phyloP scores from a whole-genome alignment of 2,888 invertebrate genomes.

The Xanthorhoe spadicearia region DNA sequence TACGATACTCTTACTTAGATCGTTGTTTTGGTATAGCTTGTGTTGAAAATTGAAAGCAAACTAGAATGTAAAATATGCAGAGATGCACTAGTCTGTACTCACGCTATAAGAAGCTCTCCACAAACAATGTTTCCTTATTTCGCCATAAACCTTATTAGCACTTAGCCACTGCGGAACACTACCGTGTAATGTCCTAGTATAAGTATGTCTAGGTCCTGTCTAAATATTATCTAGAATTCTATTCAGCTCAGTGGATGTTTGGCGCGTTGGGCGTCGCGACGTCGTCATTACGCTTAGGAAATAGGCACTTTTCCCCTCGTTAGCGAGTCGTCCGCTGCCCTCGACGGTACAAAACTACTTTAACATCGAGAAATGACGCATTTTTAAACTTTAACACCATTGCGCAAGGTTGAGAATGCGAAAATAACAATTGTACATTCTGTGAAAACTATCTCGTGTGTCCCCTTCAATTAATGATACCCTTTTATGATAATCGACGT shows the following conservation, averaged over 20 bases:
- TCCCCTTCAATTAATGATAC: conserved; percentile 53
- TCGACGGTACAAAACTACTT: conserved; percentile 53
- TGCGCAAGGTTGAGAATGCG: conserved; percentile 24
- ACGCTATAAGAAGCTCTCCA: conserved; percentile 28
- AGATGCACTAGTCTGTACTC: conserved; percentile 11
- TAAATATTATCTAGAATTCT: conserved; percentile 57
- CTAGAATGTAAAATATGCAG: conserved; percentile 8
- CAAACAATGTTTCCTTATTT: conserved; percentile 38
- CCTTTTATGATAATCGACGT: conserved; percentile 41
- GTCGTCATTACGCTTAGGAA: conserved; percentile 83
- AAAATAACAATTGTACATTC: conserved; percentile 37
- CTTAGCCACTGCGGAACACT: conserved; percentile 26
- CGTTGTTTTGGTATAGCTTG: neutral
- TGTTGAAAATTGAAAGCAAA: conserved; percentile 1
- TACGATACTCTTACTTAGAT: too few relatives aligned
- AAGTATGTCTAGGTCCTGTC: conserved; percentile 41
- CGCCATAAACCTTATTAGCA: conserved; percentile 39
- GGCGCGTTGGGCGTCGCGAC: conserved; percentile 67
- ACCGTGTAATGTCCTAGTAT: conserved; percentile 15
- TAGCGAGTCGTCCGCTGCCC: conserved; percentile 74
- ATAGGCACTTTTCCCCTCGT: conserved; percentile 84
- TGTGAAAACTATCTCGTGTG: conserved; percentile 50
- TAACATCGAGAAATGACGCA: conserved; percentile 28
- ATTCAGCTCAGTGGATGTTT: conserved; percentile 51
- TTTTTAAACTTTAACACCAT: conserved; percentile 34